These are phyloP conservation scores for Phoeniculus purpureus DNA, from an alignment of 2,797 vertebrate genomes.

Conservation along the genomic window DNA sequence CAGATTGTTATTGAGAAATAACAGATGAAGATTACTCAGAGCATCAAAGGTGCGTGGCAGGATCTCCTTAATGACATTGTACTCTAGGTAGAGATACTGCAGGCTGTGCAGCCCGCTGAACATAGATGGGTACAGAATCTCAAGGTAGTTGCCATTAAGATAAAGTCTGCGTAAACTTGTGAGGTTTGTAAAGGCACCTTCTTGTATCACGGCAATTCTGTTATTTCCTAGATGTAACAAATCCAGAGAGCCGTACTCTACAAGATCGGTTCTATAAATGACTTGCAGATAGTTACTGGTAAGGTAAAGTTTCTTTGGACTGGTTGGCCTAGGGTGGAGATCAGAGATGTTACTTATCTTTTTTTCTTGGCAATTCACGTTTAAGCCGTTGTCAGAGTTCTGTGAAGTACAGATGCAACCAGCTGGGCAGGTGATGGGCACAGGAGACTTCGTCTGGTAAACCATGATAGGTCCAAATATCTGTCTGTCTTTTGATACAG, in stretches of 20 bases:
- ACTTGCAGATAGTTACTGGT: slow-evolving; percentile 95
- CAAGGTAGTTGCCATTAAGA: slow-evolving; percentile 97
- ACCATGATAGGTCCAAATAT: slow-evolving; percentile 99
- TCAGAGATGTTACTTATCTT: slow-evolving; percentile 94
- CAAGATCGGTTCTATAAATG: slow-evolving; percentile 89
- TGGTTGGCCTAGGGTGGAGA: slow-evolving; percentile 91
- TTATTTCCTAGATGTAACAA: slow-evolving; percentile 96
- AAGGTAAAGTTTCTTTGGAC: slow-evolving; percentile 96
- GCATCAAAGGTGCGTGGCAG: slow-evolving; percentile 90
- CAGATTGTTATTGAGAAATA: slow-evolving; percentile 98
- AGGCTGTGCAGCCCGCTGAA: slow-evolving; percentile 92
- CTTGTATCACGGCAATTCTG: slow-evolving; percentile 92
- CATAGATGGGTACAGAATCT: slow-evolving; percentile 89
- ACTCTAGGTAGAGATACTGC: slow-evolving; percentile 98
- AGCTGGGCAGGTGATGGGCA: slow-evolving; percentile 90
- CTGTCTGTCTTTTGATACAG: slow-evolving; percentile 90
- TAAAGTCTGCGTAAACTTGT: slow-evolving; percentile 94
- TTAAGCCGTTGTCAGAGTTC: slow-evolving; percentile 92
- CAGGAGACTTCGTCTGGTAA: slow-evolving; percentile 95
- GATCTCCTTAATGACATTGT: slow-evolving; percentile 98
- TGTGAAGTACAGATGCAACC: slow-evolving; percentile 94
- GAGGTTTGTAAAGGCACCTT: slow-evolving; percentile 94
- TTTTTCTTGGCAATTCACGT: slow-evolving; percentile 95
- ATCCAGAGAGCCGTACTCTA: slow-evolving; percentile 92
- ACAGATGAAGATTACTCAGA: slow-evolving; percentile 91